These are phyloP conservation scores for Zoanthus gigantus DNA, from an alignment of 92 coral and sea anemone species.

Conservation along the genomic window DNA sequence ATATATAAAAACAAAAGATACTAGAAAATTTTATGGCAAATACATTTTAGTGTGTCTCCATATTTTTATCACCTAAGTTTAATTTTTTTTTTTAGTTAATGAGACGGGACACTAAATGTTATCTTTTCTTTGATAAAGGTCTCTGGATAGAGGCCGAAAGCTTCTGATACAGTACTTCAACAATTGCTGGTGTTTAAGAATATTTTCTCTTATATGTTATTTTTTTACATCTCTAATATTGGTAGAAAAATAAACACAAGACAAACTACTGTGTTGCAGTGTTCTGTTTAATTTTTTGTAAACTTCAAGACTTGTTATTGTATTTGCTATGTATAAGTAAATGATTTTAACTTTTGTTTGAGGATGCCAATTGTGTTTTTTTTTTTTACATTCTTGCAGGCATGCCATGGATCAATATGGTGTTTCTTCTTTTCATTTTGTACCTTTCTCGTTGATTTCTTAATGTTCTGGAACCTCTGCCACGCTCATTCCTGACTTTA, in stretches of 20 bases:
- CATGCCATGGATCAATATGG: slow-evolving; percentile 54
- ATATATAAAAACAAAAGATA: too few species aligned
- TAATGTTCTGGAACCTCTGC: slow-evolving; percentile 1
- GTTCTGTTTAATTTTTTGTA: neutral
- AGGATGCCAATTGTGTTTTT: slow-evolving; percentile 12
- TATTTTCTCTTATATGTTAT: too few species aligned
- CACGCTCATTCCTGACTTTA: slow-evolving; percentile 13
- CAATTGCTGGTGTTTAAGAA: too few species aligned
- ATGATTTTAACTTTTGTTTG: slow-evolving; percentile 20
- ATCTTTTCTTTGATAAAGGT: too few species aligned
- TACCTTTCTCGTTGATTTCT: slow-evolving; percentile 37
- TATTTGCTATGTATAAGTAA: too few species aligned
- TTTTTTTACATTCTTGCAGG: slow-evolving; percentile 31
- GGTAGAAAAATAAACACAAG: neutral
- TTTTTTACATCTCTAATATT: neutral
- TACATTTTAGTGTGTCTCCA: neutral
- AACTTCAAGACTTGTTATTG: too few species aligned
- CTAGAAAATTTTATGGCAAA: neutral
- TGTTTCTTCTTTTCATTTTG: slow-evolving; percentile 30
- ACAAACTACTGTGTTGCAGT: neutral
- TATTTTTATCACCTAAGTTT: too few species aligned
- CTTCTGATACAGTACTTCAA: too few species aligned
- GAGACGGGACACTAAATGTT: too few species aligned
- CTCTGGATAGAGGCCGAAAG: too few species aligned
- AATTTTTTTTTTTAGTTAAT: too few species aligned